Conservation (phyloP, 2,888 invertebrate species). For the Nomada hirtipes region DNA sequence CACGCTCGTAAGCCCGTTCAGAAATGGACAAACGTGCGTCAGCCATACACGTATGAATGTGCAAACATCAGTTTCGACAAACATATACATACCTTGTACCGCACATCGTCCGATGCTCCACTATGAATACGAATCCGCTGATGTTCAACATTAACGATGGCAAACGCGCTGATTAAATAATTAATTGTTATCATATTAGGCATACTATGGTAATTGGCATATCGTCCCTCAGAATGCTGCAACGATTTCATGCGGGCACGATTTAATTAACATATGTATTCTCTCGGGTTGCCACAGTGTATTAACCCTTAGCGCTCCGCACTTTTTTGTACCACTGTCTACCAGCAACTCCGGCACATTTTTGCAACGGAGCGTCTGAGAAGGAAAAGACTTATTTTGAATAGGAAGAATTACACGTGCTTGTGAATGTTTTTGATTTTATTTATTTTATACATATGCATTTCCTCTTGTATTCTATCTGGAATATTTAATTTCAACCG, state of each 20-base stretch:
- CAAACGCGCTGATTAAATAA: conserved; percentile 56
- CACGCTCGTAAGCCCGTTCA: conserved; percentile 48
- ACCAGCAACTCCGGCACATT: too few relatives aligned
- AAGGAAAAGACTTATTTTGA: too few relatives aligned
- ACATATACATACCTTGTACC: conserved; percentile 39
- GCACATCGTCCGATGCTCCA: conserved; percentile 6
- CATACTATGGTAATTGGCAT: not conserved
- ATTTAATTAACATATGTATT: not conserved
- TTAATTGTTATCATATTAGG: conserved; percentile 31
- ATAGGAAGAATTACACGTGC: too few relatives aligned
- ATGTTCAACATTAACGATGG: conserved; percentile 30
- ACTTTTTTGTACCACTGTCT: too few relatives aligned
- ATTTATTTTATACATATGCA: too few relatives aligned
- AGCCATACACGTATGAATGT: conserved; percentile 64
- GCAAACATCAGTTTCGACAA: conserved; percentile 51
- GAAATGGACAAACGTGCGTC: conserved; percentile 56
- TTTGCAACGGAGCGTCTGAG: too few relatives aligned
- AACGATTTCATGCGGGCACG: not conserved
- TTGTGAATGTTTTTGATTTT: too few relatives aligned
- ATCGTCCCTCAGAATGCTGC: not conserved
- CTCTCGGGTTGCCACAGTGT: not conserved
- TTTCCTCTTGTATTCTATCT: too few relatives aligned
- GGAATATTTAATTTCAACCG: too few relatives aligned
- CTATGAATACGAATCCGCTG: conserved; percentile 4
- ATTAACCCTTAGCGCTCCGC: too few relatives aligned